phyloP scores from a whole-genome alignment of 1,140 invertebrate species.

The Chionoecetes opilio region DNA sequence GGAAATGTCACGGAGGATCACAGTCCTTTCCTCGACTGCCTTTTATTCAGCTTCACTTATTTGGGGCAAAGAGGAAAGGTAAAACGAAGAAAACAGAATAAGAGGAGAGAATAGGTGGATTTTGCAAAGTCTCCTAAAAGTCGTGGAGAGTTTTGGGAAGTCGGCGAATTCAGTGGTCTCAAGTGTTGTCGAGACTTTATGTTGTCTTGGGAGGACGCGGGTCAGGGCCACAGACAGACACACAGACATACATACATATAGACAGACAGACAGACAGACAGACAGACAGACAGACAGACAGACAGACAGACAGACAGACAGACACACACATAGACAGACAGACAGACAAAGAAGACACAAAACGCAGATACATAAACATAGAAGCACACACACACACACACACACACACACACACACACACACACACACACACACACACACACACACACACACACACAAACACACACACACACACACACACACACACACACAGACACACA shows the following conservation, averaged over 20 bases:
- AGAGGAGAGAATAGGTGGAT: background rate
- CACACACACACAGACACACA: background rate
- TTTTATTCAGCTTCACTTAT: too few species aligned
- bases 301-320: background rate
- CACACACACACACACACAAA: background rate
- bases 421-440: background rate
- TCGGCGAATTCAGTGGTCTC: background rate
- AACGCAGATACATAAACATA: too few species aligned
- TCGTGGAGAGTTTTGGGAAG: background rate
- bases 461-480: background rate
- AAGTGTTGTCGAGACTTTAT: background rate
- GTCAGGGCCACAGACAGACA: background rate
- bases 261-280: background rate
- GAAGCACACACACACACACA: background rate
- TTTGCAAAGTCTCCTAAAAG: conserved; percentile 9
- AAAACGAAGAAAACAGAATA: background rate
- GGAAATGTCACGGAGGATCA: too few species aligned
- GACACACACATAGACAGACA: background rate
- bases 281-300: background rate
- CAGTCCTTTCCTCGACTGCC: too few species aligned
- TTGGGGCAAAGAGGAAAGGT: background rate
- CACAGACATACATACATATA: background rate
- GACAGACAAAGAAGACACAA: background rate
- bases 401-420: background rate
- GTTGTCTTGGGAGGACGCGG: background rate